These are phyloP conservation scores for Acrobeloides nanus DNA, from an alignment of 2,888 invertebrate genomes.

Conservation along the genomic window DNA sequence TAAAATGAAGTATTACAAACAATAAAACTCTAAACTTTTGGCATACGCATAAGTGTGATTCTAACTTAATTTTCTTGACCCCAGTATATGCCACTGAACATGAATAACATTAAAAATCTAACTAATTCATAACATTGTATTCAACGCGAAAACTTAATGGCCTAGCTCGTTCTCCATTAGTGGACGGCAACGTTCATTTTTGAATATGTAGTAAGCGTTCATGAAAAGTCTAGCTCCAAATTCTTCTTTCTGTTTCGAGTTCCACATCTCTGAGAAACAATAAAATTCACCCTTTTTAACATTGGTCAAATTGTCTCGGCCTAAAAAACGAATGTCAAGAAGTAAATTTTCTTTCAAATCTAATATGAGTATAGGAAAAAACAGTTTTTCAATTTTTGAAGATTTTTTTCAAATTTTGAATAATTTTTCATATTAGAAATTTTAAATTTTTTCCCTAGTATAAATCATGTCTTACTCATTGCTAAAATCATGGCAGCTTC, in stretches of 20 bases:
- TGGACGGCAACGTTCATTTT: conserved; percentile 29
- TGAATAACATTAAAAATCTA: too few relatives aligned
- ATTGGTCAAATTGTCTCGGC: conserved; percentile 38
- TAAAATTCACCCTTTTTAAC: conserved; percentile 38
- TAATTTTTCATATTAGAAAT: not conserved
- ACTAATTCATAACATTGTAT: too few relatives aligned
- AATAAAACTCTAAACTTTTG: too few relatives aligned
- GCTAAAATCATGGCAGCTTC: conserved; percentile 92
- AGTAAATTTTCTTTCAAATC: too few relatives aligned
- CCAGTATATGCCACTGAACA: too few relatives aligned
- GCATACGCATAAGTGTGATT: too few relatives aligned
- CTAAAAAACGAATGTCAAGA: conserved; percentile 12
- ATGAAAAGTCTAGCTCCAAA: conserved; percentile 33
- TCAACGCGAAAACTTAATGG: too few relatives aligned
- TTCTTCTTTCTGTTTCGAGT: conserved; percentile 26
- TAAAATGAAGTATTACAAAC: too few relatives aligned
- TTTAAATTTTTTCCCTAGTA: conserved; percentile 2
- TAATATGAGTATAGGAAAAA: too few relatives aligned
- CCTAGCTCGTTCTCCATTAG: conserved; percentile 28
- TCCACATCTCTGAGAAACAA: conserved; percentile 29
- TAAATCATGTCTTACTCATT: conserved; percentile 58
- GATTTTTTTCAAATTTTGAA: too few relatives aligned
- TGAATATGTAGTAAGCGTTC: conserved; percentile 24
- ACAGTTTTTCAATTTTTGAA: too few relatives aligned
- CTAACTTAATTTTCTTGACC: too few relatives aligned